Conservation (phyloP, 2,888 invertebrate genomes). For the Platycheirus rosarum region DNA sequence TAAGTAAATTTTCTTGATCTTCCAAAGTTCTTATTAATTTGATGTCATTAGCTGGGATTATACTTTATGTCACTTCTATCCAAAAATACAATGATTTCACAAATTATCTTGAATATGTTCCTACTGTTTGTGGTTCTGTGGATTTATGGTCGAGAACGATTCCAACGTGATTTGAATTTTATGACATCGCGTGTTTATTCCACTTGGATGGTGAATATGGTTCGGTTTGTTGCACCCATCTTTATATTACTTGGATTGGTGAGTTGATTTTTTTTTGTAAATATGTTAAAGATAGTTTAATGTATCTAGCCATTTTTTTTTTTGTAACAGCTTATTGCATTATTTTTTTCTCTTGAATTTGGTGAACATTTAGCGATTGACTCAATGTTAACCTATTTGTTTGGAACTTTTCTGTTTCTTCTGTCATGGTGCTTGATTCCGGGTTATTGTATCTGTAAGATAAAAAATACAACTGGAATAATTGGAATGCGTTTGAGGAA, state of each 20-base stretch:
- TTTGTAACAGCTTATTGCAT: not conserved
- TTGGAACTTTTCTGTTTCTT: constrained; percentile 75
- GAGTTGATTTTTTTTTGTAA: constrained; percentile 20
- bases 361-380: not conserved
- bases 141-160: constrained; percentile 87
- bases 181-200: constrained; percentile 87
- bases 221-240: constrained; percentile 79
- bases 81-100: constrained; percentile 79
- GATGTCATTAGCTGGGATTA: not conserved
- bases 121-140: constrained; percentile 91
- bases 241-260: constrained; percentile 65
- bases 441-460: constrained; percentile 76
- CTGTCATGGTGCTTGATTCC: constrained; percentile 78
- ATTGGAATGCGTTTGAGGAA: constrained; percentile 77
- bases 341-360: not conserved
- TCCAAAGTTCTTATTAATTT: not conserved
- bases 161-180: constrained; percentile 86
- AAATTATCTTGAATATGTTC: constrained; percentile 90
- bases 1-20: constrained; percentile 49
- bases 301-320: not conserved
- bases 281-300: not conserved
- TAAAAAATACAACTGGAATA: constrained; percentile 77
- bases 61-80: not conserved
- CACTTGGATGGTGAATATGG: constrained; percentile 79
- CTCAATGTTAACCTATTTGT: not conserved